Percentiles rank a stretch among this genome's conserved stretches.
Evolutionary conservation across 2,888 invertebrate genomes (phyloP).

Genomic region (Kryphioiulus occultus): DNA sequence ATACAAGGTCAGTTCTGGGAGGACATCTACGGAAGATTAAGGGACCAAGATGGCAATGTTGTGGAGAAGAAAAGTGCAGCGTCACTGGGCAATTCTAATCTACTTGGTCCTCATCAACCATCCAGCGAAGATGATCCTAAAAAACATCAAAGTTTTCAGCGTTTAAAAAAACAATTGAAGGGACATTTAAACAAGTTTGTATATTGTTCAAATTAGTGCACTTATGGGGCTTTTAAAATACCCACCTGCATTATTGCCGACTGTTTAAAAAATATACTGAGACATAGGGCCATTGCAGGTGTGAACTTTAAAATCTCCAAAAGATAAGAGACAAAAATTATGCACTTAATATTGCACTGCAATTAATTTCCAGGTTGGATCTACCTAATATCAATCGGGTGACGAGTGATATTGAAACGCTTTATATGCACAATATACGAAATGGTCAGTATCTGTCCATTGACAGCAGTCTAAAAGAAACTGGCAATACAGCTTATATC

Average conservation of each 20-base stretch:
- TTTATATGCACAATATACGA: conserved; percentile 82
- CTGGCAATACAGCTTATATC: background rate
- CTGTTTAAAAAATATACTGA: too few relatives aligned
- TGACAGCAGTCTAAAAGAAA: conserved; percentile 55
- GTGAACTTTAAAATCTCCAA: background rate
- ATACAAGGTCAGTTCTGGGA: conserved; percentile 64
- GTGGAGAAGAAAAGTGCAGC: conserved; percentile 63
- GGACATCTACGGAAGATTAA: conserved; percentile 91
- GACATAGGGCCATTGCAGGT: too few relatives aligned
- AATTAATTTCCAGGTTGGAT: conserved; percentile 68
- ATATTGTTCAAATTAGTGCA: background rate
- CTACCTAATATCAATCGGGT: conserved; percentile 89
- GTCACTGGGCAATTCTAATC: conserved; percentile 73
- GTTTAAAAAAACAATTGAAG: conserved; percentile 82
- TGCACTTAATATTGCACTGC: background rate
- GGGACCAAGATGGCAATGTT: conserved; percentile 81
- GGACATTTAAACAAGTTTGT: conserved; percentile 78
- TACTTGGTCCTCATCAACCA: conserved; percentile 78
- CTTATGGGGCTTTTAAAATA: background rate
- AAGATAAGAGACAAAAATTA: background rate
- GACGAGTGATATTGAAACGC: conserved; percentile 76
- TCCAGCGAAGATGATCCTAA: conserved; percentile 62
- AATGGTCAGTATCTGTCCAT: conserved; percentile 66
- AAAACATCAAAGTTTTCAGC: conserved; percentile 68
- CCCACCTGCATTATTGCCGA: background rate